Evolutionary conservation across 2,113 vertebrate species (phyloP).

Genomic region (Cochlearius cochlearius): DNA sequence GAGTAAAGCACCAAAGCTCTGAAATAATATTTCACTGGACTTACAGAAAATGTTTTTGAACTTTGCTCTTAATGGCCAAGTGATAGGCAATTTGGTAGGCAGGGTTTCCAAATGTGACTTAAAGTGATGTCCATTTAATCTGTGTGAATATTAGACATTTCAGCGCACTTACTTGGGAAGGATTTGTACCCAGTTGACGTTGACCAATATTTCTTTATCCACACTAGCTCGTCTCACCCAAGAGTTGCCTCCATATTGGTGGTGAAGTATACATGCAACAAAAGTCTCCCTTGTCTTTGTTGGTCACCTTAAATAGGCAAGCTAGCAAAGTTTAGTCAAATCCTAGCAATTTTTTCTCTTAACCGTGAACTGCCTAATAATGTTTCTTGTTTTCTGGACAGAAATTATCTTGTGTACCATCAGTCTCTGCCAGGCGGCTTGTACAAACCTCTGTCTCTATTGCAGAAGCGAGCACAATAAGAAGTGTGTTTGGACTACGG

Average conservation of each 20-base stretch:
- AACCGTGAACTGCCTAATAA: not conserved
- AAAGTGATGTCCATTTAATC: not conserved
- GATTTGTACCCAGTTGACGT: not conserved
- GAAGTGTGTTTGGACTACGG: not conserved
- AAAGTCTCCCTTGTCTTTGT: not conserved
- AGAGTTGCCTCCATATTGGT: not conserved
- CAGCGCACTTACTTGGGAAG: not conserved
- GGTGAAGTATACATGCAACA: not conserved
- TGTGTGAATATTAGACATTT: not conserved
- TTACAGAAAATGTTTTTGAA: conserved; percentile 41
- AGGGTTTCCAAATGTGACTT: conserved; percentile 3
- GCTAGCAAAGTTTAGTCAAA: not conserved
- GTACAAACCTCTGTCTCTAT: not conserved
- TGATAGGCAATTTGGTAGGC: conserved; percentile 13
- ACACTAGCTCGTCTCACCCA: not conserved
- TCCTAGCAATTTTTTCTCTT: not conserved
- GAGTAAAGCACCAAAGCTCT: conserved; percentile 33
- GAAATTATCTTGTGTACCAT: conserved; percentile 12
- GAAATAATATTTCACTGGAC: conserved; percentile 54
- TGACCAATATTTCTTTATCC: not conserved
- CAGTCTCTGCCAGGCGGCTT: not conserved
- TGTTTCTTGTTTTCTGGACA: not conserved
- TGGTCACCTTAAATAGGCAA: not conserved
- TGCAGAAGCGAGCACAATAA: not conserved
- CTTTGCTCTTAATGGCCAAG: conserved; percentile 20